Percentiles rank a stretch among this genome's conserved stretches.
Conservation (phyloP, 2,888 invertebrate species). For the Dasysyrphus tricinctus region DNA sequence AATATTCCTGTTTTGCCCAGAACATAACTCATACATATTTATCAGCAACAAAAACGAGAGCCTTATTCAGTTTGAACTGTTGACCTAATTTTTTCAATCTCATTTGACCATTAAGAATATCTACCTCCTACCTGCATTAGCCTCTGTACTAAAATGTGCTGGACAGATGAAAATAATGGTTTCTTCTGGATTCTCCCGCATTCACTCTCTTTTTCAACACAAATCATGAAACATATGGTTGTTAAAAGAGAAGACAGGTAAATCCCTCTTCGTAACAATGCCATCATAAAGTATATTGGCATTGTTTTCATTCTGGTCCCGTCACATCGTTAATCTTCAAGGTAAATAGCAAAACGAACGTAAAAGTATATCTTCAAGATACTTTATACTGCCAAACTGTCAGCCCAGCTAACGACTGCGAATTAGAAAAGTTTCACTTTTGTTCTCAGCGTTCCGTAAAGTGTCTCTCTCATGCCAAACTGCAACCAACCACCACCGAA, state of each 20-base stretch:
- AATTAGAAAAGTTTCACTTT: constrained; percentile 68
- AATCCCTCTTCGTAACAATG: constrained; percentile 50
- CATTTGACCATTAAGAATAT: constrained; percentile 33
- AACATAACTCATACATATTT: not conserved
- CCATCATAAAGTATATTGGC: constrained; percentile 48
- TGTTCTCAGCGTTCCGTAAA: constrained; percentile 66
- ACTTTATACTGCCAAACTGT: not conserved
- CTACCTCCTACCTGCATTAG: not conserved
- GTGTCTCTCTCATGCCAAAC: constrained; percentile 65
- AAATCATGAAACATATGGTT: constrained; percentile 1
- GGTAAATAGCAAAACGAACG: constrained; percentile 42
- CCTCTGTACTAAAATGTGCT: not conserved
- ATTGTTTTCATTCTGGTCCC: constrained; percentile 52
- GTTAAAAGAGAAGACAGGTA: constrained; percentile 24
- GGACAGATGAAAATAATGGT: not conserved
- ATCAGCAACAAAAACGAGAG: not conserved
- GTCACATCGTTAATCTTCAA: constrained; percentile 62
- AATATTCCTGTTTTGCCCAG: not conserved
- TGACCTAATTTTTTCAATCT: constrained; percentile 46
- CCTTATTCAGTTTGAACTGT: constrained; percentile 8
- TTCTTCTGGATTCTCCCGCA: constrained; percentile 12
- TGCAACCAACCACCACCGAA: not conserved
- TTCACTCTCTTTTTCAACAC: constrained; percentile 4
- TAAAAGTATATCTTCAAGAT: constrained; percentile 8
- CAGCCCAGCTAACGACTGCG: not conserved